A percentile compares a stretch with the other conserved stretches of the same genome.
These are phyloP conservation scores for Amphipoea oculea DNA, from an alignment of 2,888 invertebrate species.

Conservation along the genomic window DNA sequence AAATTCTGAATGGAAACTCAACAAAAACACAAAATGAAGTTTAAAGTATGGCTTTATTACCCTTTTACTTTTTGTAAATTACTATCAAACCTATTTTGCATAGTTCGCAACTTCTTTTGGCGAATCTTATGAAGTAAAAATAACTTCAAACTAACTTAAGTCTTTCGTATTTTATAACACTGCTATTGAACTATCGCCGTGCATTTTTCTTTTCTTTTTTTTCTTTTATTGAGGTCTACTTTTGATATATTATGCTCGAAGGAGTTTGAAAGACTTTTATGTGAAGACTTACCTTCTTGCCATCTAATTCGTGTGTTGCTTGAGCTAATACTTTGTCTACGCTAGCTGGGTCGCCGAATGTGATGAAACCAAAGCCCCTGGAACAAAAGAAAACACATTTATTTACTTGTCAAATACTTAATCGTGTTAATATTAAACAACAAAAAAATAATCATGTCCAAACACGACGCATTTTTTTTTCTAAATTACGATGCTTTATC, in stretches of 20 bases:
- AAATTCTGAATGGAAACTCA: slow-evolving; percentile 35
- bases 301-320: slow-evolving; percentile 99
- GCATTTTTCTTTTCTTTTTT: slow-evolving; percentile 43
- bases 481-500: too few relatives aligned
- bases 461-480: neutral
- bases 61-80: slow-evolving; percentile 58
- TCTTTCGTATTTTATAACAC: slow-evolving; percentile 63
- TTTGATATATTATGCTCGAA: slow-evolving; percentile 40
- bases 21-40: slow-evolving; percentile 49
- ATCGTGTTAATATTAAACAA: too few relatives aligned
- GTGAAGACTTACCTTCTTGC: slow-evolving; percentile 97
- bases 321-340: slow-evolving; percentile 99
- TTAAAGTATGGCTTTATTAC: slow-evolving; percentile 56
- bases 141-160: slow-evolving; percentile 57
- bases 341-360: slow-evolving; percentile 99
- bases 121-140: slow-evolving; percentile 62
- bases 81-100: slow-evolving; percentile 63
- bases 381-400: slow-evolving; percentile 74
- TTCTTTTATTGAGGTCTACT: slow-evolving; percentile 25
- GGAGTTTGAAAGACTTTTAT: slow-evolving; percentile 15
- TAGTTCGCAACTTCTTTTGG: slow-evolving; percentile 64
- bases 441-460: neutral
- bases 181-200: slow-evolving; percentile 54
- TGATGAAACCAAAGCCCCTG: slow-evolving; percentile 99
- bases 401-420: neutral